A percentile compares a stretch with the other conserved stretches of the same genome.
Conservation (phyloP, 1,140 invertebrate species). For the Drosophila teissieri region DNA sequence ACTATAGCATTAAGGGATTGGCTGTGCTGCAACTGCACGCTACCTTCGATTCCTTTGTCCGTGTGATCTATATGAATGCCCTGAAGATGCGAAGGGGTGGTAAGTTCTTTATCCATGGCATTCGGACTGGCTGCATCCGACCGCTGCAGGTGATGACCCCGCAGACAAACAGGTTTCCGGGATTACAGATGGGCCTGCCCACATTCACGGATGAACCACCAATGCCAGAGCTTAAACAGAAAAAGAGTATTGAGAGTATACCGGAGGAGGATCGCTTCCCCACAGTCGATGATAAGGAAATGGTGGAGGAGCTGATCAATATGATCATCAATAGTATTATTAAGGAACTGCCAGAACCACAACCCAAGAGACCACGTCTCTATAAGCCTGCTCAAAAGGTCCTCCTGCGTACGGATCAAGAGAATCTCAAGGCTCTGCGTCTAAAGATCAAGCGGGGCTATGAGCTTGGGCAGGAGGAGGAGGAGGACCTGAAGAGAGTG, state of each 20-base stretch:
- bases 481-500: constrained; percentile 40
- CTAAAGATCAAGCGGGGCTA: constrained; percentile 71
- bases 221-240: constrained; percentile 38
- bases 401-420: constrained; percentile 61
- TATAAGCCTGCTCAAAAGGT: constrained; percentile 67
- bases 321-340: constrained; percentile 66
- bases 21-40: constrained; percentile 76
- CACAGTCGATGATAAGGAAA: constrained; percentile 44
- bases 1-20: constrained; percentile 69
- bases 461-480: constrained; percentile 67
- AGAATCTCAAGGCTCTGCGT: constrained; percentile 64
- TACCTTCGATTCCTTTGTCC: constrained; percentile 74
- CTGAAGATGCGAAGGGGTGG: constrained; percentile 78
- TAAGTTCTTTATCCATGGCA: constrained; percentile 81
- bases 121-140: constrained; percentile 69
- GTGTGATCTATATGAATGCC: constrained; percentile 67
- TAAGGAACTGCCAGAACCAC: constrained; percentile 46
- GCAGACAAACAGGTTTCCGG: constrained; percentile 61
- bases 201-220: constrained; percentile 56
- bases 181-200: constrained; percentile 66
- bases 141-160: constrained; percentile 64
- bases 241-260: constrained; percentile 76
- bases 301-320: constrained; percentile 53
- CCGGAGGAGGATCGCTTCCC: constrained; percentile 74
- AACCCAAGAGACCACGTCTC: constrained; percentile 35